Percentiles rank a stretch among this genome's conserved stretches.
Conservation (phyloP, 2,888 invertebrate genomes). For the Euproctis similis region DNA sequence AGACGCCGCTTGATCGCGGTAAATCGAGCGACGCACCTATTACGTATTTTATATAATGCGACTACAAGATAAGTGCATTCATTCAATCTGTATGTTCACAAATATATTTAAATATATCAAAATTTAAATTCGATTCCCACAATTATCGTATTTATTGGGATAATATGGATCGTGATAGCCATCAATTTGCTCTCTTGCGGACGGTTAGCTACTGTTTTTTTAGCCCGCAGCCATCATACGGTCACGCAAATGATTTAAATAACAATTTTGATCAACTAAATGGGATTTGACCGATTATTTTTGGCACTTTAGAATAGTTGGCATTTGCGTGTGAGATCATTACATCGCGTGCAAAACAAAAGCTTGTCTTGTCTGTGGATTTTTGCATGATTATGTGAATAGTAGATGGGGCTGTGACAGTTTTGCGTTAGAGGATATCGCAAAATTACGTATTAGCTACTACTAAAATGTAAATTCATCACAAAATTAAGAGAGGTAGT, state of each 20-base stretch:
- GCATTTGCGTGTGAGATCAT: no score
- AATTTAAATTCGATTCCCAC: conserved; percentile 49
- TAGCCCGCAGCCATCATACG: conserved; percentile 41
- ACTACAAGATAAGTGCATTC: no score
- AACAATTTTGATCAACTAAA: no score
- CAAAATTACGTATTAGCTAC: conserved; percentile 23
- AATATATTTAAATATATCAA: background rate
- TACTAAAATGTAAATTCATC: conserved; percentile 22
- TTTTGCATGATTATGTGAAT: no score
- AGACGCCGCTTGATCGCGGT: conserved; percentile 20
- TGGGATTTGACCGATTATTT: no score
- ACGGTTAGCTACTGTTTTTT: conserved; percentile 39
- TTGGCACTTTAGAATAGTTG: no score
- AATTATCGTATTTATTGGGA: conserved; percentile 36
- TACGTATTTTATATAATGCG: no score
- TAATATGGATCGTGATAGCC: conserved; percentile 41
- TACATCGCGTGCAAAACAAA: no score
- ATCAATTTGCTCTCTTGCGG: conserved; percentile 48
- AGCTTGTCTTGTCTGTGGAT: no score
- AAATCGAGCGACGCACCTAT: conserved; percentile 20
- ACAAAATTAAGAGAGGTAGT: conserved; percentile 17
- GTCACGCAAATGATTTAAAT: conserved; percentile 56
- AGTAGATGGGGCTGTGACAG: no score
- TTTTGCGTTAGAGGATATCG: conserved; percentile 3
- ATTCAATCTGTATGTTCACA: background rate